Base-by-base conservation (phyloP, 2,113 vertebrate genomes). In the Syngnathoides biaculeatus region DNA sequence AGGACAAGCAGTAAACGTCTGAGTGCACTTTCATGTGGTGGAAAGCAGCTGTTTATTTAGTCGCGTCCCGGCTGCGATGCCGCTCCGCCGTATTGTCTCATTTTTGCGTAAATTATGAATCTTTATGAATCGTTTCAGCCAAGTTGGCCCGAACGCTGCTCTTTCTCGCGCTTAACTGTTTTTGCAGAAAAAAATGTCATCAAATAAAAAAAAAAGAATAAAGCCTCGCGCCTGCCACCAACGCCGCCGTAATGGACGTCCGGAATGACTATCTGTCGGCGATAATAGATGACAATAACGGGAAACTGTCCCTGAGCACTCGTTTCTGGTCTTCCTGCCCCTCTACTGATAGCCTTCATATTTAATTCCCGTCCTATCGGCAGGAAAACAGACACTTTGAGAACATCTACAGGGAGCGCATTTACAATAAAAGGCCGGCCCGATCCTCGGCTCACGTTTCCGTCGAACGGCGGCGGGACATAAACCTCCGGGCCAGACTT, bases 401-500 rank as follows among this genome's bases (percentile, higher is more conserved):
- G 84, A 78, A 79, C 83, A 84, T 89, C 85, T 84, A 87, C 73
- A 84, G 86, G 86, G 85, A 89, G 83, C 85, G 64, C 85, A 88
- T 84, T 90, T 90, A 86, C 86, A 88, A 88, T 88, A 88, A 88
- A 90, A 79, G 80, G 81, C 85, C 82, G 71, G 79, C 72, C 79
- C 78, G 80, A 87, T 81, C 85, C 86, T 72, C 82, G 73, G 85
- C 91, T 92, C 89, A 89, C 83, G 84, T 91, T 92, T 91, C 90
- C 77, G 77, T 69, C 87, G 82, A 73, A 84, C 85, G 68, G 83
- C 86, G 82, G 82, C 77, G 79, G 83, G 86, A 92, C 87, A 88
- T 90, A 92, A 93, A 92, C 85, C 90, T 90, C 77, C 81, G 68
- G 87, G 83, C 85, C 88, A 90, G 88, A 88, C 84, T 83, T 92